A percentile compares a stretch with the other conserved stretches of the same genome.
These are phyloP conservation scores for Macroglossus sobrinus DNA, from an alignment of 2,113 vertebrate genomes.

Conservation along the genomic window DNA sequence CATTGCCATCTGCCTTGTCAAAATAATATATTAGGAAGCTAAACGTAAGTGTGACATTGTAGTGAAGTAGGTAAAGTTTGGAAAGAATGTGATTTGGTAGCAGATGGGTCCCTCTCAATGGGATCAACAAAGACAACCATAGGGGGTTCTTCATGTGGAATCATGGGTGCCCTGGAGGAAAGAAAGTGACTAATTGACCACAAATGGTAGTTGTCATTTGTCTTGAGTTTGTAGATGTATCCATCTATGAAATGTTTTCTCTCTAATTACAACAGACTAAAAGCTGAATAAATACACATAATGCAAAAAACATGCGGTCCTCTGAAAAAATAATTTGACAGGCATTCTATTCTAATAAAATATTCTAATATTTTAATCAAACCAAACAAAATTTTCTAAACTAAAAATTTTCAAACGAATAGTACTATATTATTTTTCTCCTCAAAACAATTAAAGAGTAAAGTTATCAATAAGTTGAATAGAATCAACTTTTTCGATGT, in stretches of 20 bases:
- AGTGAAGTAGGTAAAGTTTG: constrained; percentile 73
- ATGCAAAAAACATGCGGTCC: constrained; percentile 39
- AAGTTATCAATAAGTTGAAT: not conserved
- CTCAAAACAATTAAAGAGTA: not conserved
- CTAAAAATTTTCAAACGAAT: not conserved
- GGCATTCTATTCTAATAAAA: not conserved
- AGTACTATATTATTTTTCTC: not conserved
- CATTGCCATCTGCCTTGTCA: constrained; percentile 71
- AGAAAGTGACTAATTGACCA: constrained; percentile 71
- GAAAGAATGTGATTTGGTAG: constrained; percentile 64
- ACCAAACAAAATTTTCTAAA: not conserved
- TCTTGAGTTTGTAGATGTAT: not conserved
- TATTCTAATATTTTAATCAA: not conserved
- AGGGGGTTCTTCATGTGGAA: constrained; percentile 68
- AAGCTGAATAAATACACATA: constrained; percentile 73
- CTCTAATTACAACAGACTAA: constrained; percentile 46
- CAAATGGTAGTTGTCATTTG: not conserved
- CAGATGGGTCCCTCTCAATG: constrained; percentile 82
- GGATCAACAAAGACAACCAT: constrained; percentile 79
- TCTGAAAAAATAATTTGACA: not conserved
- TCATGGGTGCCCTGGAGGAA: constrained; percentile 73
- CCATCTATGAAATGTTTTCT: constrained; percentile 48
- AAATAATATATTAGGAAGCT: constrained; percentile 70
- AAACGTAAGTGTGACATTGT: constrained; percentile 64
- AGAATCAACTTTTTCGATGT: not conserved